Conservation (phyloP, 2,113 vertebrate species). For the Triplophysa tibetana region DNA sequence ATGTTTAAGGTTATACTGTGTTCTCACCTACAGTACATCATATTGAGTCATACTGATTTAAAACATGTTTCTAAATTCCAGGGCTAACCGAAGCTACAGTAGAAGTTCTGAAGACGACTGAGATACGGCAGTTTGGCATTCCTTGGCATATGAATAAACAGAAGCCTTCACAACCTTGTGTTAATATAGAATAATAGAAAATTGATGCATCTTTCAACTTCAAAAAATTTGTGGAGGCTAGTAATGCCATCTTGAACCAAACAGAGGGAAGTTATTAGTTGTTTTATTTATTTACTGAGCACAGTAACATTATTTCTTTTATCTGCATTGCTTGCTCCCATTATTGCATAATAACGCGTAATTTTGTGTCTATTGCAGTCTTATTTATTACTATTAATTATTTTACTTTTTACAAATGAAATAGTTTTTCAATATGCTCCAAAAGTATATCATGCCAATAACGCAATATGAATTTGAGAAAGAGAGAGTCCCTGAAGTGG, state of each 20-base stretch:
- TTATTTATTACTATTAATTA: not conserved
- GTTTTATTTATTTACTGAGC: no score
- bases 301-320: not conserved
- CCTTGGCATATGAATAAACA: not conserved
- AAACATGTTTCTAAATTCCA: not conserved
- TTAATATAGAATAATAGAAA: not conserved
- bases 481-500: conserved; percentile 67
- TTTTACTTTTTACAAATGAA: not conserved
- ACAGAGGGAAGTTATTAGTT: no score
- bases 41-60: not conserved
- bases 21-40: no score
- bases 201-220: not conserved
- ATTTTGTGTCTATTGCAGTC: not conserved
- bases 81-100: no score
- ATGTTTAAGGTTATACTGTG: not conserved
- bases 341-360: not conserved
- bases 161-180: not conserved
- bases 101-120: not conserved
- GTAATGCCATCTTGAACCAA: no score
- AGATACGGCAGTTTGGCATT: not conserved
- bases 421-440: not conserved
- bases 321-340: not conserved
- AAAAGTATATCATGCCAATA: conserved; percentile 21
- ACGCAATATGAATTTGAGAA: conserved; percentile 30
- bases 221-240: no score